These are phyloP conservation scores for Synanthedon myopaeformis DNA, from an alignment of 2,888 invertebrate species.

Conservation along the genomic window DNA sequence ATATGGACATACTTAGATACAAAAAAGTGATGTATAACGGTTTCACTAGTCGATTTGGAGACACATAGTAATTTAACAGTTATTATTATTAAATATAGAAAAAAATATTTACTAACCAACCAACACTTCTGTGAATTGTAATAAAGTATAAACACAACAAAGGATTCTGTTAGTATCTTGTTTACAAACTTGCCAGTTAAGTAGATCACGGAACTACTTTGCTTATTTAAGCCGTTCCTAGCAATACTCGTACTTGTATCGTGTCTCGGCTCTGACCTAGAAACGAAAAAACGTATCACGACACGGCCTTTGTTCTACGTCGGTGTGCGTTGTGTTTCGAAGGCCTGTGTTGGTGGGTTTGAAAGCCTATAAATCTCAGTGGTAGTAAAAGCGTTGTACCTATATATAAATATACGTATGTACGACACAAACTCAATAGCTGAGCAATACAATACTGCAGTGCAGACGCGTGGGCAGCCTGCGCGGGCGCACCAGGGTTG, in stretches of 20 bases:
- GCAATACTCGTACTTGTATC: slow-evolving; percentile 12
- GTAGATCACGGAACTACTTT: slow-evolving; percentile 46
- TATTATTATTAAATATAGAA: too few relatives aligned
- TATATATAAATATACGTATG: slow-evolving; percentile 22
- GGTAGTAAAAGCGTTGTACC: slow-evolving; percentile 15
- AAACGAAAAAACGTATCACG: slow-evolving; percentile 48
- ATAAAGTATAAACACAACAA: too few relatives aligned
- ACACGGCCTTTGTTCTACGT: slow-evolving; percentile 15
- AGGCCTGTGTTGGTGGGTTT: slow-evolving; percentile 39
- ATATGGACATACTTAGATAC: too few relatives aligned
- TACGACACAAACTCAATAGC: slow-evolving; percentile 24
- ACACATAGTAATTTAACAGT: too few relatives aligned
- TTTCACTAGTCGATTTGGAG: too few relatives aligned
- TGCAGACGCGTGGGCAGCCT: slow-evolving; percentile 31
- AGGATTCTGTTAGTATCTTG: background rate
- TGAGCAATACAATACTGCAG: slow-evolving; percentile 35
- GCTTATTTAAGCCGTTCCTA: slow-evolving; percentile 9
- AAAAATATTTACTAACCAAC: too few relatives aligned
- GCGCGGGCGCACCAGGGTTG: slow-evolving; percentile 25
- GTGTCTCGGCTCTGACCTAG: slow-evolving; percentile 38
- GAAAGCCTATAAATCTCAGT: slow-evolving; percentile 54
- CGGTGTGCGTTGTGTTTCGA: slow-evolving; percentile 17
- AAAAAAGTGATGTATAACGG: too few relatives aligned
- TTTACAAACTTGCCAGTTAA: slow-evolving; percentile 19
- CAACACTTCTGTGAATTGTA: too few relatives aligned